These are phyloP conservation scores for Neolamprologus ventralis DNA, from an alignment of 2,113 vertebrate species.

Conservation along the genomic window DNA sequence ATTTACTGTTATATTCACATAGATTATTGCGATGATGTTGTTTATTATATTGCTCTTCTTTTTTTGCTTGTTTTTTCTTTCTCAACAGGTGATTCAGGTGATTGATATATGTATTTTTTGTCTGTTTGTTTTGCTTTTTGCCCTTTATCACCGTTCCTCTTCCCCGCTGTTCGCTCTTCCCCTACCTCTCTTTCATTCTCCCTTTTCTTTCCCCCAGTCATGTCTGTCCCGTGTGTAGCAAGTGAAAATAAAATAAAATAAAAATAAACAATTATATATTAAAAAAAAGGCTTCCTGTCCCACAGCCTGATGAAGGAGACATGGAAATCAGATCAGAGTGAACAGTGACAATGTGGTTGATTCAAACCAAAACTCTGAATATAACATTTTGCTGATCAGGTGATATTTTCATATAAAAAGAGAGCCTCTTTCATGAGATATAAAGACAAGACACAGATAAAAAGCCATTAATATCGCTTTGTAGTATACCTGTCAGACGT, in stretches of 20 bases:
- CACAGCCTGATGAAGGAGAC: background rate
- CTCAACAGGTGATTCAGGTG: background rate
- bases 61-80: background rate
- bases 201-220: background rate
- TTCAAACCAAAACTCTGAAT: background rate
- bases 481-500: background rate
- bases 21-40: background rate
- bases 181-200: background rate
- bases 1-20: background rate
- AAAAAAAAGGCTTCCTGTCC: background rate
- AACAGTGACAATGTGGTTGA: background rate
- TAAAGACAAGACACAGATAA: background rate
- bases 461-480: accelerated
- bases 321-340: background rate
- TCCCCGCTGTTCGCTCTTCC: background rate
- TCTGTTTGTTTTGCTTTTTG: background rate
- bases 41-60: background rate
- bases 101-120: background rate
- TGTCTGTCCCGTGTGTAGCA: background rate
- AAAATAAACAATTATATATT: background rate
- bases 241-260: background rate
- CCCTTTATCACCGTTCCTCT: background rate
- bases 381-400: background rate
- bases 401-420: background rate
- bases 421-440: background rate